phyloP scores from a whole-genome alignment of 2,797 vertebrate species.

The Salarias fasciatus region DNA sequence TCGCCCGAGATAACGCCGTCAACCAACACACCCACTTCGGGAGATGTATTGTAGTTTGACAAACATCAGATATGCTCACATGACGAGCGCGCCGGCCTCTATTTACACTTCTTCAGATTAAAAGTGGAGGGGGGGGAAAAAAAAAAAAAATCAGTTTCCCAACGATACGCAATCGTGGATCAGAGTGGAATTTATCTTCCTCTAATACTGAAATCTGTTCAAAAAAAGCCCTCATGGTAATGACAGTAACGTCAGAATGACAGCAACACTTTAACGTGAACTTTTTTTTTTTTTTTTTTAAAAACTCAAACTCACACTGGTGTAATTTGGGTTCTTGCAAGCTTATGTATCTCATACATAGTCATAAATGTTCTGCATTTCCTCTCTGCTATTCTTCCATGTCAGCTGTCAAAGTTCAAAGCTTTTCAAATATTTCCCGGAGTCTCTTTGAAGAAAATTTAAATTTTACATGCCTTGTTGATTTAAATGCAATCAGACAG shows the following conservation, averaged over 20 bases:
- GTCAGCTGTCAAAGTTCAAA: slow-evolving; percentile 83
- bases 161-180: background rate
- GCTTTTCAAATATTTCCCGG: slow-evolving; percentile 69
- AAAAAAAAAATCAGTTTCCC: background rate
- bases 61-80: slow-evolving; percentile 11
- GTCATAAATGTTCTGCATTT: slow-evolving; percentile 66
- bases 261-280: background rate
- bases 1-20: slow-evolving; percentile 49
- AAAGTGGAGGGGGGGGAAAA: background rate
- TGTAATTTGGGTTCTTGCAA: slow-evolving; percentile 56
- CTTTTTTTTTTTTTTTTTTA: background rate
- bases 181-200: background rate
- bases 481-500: slow-evolving; percentile 79
- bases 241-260: slow-evolving; percentile 1
- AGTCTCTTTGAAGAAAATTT: slow-evolving; percentile 81
- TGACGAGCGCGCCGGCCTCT: background rate
- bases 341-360: slow-evolving; percentile 73
- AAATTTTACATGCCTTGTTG: slow-evolving; percentile 69
- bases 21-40: slow-evolving; percentile 30
- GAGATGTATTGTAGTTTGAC: slow-evolving; percentile 10
- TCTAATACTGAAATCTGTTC: background rate
- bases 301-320: slow-evolving; percentile 19
- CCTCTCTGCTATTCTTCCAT: slow-evolving; percentile 68
- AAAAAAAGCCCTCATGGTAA: background rate
- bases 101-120: slow-evolving; percentile 9